Evolutionary conservation across 2,113 vertebrate genomes (phyloP), one percentile per base, ranked within the genome.

Genomic region (Ginglymostoma cirratum): DNA sequence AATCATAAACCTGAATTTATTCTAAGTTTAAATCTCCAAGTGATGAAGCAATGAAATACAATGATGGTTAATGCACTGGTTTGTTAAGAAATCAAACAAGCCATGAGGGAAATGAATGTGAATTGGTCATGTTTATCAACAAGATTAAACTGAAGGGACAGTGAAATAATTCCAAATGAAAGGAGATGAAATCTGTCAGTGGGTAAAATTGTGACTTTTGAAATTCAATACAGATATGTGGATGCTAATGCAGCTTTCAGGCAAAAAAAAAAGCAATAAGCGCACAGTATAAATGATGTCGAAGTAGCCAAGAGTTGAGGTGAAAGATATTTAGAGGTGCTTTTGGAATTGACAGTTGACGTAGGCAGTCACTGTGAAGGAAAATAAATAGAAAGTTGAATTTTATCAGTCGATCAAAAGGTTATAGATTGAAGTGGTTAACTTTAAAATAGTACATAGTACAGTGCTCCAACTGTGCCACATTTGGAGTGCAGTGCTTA

Each of bases 351-450:
- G 19, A 19, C 83, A 86, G 21, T 86, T 86, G 48, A 86, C 45
- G 17, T 80, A 80, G 45, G 19, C 45, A 42, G 38, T 45, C 45
- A 86, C 83, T 48, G 83, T 86, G 83, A 86, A 86, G 42, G 83
- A 24, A 86, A 86, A 86, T 86, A 86, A 86, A 80, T 80, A 80
- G 76, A 80, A 80, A n/a, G 76, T 14, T 80, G 76, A 80, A 80
- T n/a, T 38, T 80, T 80, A 80, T 80, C 34, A 80, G 76, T 80
- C 15, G 34, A n/a, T 80, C 34, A 15, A n/a, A n/a, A 80, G 76
- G 38, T 80, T 80, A 80, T 80, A 80, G 38, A 80, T 80, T 80
- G 76, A 80, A 80, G 76, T 12, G 12, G 8, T 14, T 80, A 80
- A 80, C 76, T 80, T n/a, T 38, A 80, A 80, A 27, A 80, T 80